These are phyloP conservation scores for Myripristis jacobus DNA, from an alignment of 2,797 vertebrate species.

Conservation along the genomic window DNA sequence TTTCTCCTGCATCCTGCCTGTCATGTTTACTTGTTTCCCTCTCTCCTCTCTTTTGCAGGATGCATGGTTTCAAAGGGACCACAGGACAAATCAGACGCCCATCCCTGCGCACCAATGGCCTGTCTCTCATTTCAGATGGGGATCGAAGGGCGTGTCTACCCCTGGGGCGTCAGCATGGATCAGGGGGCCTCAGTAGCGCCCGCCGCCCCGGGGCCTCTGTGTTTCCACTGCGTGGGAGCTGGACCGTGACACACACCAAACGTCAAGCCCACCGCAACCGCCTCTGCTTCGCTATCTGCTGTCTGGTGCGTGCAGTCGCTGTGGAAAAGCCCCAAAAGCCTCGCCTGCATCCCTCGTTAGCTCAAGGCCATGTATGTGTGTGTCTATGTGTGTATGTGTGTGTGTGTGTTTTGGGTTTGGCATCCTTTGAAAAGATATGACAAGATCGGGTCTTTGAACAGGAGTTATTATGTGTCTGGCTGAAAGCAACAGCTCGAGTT, in stretches of 20 bases:
- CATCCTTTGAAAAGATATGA: conserved; percentile 76
- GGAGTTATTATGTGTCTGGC: conserved; percentile 75
- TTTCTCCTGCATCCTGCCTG: conserved; percentile 62
- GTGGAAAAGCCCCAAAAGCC: conserved; percentile 59
- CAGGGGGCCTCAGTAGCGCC: conserved; percentile 64
- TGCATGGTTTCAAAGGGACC: conserved; percentile 79
- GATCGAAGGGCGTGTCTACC: conserved; percentile 72
- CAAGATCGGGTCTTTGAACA: conserved; percentile 69
- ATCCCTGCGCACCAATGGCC: conserved; percentile 58
- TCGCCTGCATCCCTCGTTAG: conserved; percentile 67
- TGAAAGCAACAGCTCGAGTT: conserved; percentile 53
- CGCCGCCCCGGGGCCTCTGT: conserved; percentile 50
- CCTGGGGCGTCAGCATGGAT: conserved; percentile 54
- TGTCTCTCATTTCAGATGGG: conserved; percentile 79
- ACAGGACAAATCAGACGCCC: conserved; percentile 81
- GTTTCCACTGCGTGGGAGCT: conserved; percentile 72
- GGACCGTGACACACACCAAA: conserved; percentile 72
- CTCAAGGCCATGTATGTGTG: conserved; percentile 76
- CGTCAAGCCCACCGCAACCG: conserved; percentile 59
- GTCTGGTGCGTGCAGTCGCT: conserved; percentile 48
- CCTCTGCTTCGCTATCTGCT: conserved; percentile 36
- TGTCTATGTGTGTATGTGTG: background rate
- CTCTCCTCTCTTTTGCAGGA: conserved; percentile 62
- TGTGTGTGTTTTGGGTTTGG: conserved; percentile 77
- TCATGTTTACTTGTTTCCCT: conserved; percentile 69